Evolutionary conservation across 2,797 vertebrate genomes (phyloP), one percentile per base, ranked within the genome.

Genomic region (Cheirogaleus major): DNA sequence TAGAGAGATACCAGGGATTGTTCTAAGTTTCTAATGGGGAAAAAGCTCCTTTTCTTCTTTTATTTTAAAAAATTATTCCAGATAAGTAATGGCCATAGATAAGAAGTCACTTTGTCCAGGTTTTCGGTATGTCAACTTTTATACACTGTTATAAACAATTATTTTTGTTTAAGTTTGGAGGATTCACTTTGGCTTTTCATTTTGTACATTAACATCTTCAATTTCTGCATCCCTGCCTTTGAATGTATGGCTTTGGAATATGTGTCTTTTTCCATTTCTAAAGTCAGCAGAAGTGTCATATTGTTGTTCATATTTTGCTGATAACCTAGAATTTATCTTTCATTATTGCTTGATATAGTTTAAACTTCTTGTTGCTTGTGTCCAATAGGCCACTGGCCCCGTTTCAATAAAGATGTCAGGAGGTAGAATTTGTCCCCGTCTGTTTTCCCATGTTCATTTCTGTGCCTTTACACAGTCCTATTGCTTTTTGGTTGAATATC

Each of bases 391-490:
- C 52, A 38, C 18, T 3, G 30, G 17, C 20, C 25, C 10, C 73
- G 3, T 82, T 84, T 86, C 59, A 65, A 15, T 79, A 55, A 73
- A 69, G 35, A 79, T 30, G 41, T 76, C 78, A 80, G 82, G 61
- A 22, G 13, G 27, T 55, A 91, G 72, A 57, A 35, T 76, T 70
- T 85, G 61, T 67, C 32, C 22, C 7, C 32, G 2, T 91, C 25
- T 30, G 8, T 94, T 91, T 97, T 91, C 55, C 38, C 23, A 32
- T 65, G 38, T 25, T 96, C 45, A 61, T 72, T 88, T 96, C 80
- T 94, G 8, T 87, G 41, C 41, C 67, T 88, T 80, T 72, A 69
- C 9, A 63, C 52, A 35, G n/a, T 45, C 13, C n/a, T 57, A 15
- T 55, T 84, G 59, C 50, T 89, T 90, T 94, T 73, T 50, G 61